Base-by-base conservation (phyloP, 2,797 vertebrate species). In the Yasuhikotakia modesta region DNA sequence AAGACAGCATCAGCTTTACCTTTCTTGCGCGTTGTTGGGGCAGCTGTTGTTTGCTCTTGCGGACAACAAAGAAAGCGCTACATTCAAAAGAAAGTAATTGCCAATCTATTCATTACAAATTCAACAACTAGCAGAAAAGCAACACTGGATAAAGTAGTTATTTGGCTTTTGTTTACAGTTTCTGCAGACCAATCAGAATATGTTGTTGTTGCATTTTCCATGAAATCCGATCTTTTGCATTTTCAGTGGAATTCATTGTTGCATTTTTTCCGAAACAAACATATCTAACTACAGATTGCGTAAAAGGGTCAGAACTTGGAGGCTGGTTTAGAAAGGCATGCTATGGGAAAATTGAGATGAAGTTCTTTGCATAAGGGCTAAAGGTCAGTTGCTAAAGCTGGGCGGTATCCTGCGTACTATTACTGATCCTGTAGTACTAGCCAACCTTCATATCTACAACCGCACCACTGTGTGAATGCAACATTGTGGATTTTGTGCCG, bases 1-100 rank as follows among this genome's bases (percentile, higher is more conserved):
- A 45, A 50, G 52, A 60, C 4, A 48, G 70, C 22, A 64, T 81
- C 76, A 74, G 58, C 65, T 7, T 64, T 32, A 45, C 19, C 35
- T 61, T 68, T 81, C 35, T 57, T n/a, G 22, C 12, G 13, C 64
- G 52, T 64, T 81, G 77, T 73, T 79, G 71, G 14, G 19, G 79
- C 84, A 85, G 80, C 78, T 82, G 84, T 70, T 71, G 46, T 79
- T 76, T 82, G 73, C 79, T 64, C 77, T 79, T 72, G 43, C 66
- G 6, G 60, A 58, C 46, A 78, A 82, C 73, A 68, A 63, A 68
- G 35, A 10, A 67, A 30, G 60, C 53, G 43, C 43, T 60, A 61
- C 45, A 12, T 64, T 81, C 64, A 71, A 50, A 45, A 17, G 12
- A 67, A n/a, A 10, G 5, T 27, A 32, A 24, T 19, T 32, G 27